Evolutionary conservation across 2,888 invertebrate genomes (phyloP), one percentile per base, ranked within the genome.

Genomic region (Platycheirus rosarum): DNA sequence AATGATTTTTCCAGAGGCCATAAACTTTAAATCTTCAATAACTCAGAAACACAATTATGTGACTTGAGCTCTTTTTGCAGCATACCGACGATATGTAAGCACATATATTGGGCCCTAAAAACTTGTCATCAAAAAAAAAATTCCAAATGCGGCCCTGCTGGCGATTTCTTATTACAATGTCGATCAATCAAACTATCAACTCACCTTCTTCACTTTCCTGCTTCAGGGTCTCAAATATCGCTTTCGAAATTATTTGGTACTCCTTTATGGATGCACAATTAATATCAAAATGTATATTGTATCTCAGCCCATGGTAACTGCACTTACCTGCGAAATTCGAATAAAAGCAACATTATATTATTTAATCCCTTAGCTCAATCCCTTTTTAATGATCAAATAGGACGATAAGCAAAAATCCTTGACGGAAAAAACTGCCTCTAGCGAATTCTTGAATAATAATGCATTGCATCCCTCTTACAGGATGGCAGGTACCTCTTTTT

Each of bases 361-460:
- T 76, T 82, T 82, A 82, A 82, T 82, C 82, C 76, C 70, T 79
- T 79, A 65, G 60, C 75, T 80, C 66, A 66, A 80, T 80, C 75
- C 76, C 77, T 82, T 76, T 71, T 37, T 23, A n/a, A 16, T 62
- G 76, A 76, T 75, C 53, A 18, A 68, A 18, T n/a, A 23, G 53
- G 14, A 57, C 49, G 71, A 73, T 68, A 71, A 77, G 44, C 55
- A 46, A 57, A 78, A 63, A 35, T 42, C 13, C 44, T 11, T 9
- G 20, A 44, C 1, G 26, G 44, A 62, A 46, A 66, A 66, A 53
- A 63, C 40, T 53, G 60, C 80, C 75, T 75, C 80, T 60, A 48
- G 80, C 75, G 75, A 75, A 75, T 70, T 75, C 70, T 80, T 70
- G 75, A 75, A 80, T 80, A 80, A 80, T 80, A 60, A 80, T 60